These are phyloP conservation scores for Cromileptes altivelis DNA, from an alignment of 2,113 vertebrate species.

Conservation along the genomic window DNA sequence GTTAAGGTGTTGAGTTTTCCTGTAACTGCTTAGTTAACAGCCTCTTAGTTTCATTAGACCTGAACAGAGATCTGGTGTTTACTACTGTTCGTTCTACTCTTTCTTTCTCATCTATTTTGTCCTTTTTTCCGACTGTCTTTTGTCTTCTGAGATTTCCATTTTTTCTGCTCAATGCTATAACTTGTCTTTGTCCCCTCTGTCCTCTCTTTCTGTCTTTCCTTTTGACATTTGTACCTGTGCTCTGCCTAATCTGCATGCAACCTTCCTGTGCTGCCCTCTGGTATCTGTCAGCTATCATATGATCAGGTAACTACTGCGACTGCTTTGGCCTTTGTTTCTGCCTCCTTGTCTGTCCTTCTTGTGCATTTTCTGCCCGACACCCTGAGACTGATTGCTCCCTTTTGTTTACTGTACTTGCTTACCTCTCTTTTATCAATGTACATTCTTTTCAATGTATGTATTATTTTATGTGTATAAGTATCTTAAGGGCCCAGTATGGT, in stretches of 20 bases:
- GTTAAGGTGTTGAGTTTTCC: neutral
- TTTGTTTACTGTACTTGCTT: neutral
- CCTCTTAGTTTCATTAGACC: neutral
- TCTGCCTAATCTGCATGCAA: slow-evolving; percentile 92
- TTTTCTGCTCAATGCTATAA: slow-evolving; percentile 41
- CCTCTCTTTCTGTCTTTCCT: slow-evolving; percentile 39
- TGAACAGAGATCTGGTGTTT: slow-evolving; percentile 9
- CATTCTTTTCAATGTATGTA: neutral
- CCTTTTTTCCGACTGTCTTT: slow-evolving; percentile 1
- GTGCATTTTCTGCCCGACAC: slow-evolving; percentile 36
- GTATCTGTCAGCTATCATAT: slow-evolving; percentile 98
- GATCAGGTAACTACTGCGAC: slow-evolving; percentile 95
- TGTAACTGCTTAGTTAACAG: neutral
- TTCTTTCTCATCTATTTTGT: neutral
- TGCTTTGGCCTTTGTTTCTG: slow-evolving; percentile 79
- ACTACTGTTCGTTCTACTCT: slow-evolving; percentile 48
- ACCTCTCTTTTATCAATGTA: neutral
- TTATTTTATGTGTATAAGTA: neutral
- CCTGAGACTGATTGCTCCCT: neutral
- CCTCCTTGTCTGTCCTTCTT: slow-evolving; percentile 54
- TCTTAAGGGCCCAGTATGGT: neutral
- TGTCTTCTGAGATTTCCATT: slow-evolving; percentile 34
- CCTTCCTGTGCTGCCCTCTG: slow-evolving; percentile 91
- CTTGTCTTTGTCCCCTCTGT: slow-evolving; percentile 55
- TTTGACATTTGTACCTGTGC: slow-evolving; percentile 76